These are phyloP conservation scores for Apantesis nais DNA, from an alignment of 2,888 invertebrate genomes.

Conservation along the genomic window DNA sequence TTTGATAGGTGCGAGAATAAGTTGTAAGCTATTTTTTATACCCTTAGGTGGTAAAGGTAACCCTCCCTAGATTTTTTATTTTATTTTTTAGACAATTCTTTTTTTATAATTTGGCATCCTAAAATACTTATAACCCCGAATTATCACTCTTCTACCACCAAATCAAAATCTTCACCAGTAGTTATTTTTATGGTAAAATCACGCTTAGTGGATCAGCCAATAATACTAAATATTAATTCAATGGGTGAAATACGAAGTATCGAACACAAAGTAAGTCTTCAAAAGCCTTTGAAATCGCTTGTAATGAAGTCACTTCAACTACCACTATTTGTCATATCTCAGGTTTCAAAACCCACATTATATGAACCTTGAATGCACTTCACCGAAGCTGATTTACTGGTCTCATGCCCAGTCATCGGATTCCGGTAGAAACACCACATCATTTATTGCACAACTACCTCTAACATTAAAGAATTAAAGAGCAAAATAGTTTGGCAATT, in stretches of 20 bases:
- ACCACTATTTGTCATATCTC: not conserved
- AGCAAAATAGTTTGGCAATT: conserved; percentile 22
- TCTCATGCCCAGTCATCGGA: conserved; percentile 32
- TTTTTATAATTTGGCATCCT: too few species aligned
- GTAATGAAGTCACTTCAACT: not conserved
- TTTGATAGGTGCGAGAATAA: too few species aligned
- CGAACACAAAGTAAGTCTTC: not conserved
- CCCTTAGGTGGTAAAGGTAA: too few species aligned
- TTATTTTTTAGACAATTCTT: too few species aligned
- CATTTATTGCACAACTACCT: conserved; percentile 15
- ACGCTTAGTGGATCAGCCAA: too few species aligned
- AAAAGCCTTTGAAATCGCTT: not conserved
- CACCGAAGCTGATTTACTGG: conserved; percentile 19
- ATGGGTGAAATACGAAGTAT: not conserved
- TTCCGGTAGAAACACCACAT: conserved; percentile 20
- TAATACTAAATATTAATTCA: too few species aligned
- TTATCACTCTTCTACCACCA: too few species aligned
- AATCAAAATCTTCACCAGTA: too few species aligned
- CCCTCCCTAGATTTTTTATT: too few species aligned
- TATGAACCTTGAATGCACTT: conserved; percentile 1
- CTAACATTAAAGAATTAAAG: conserved; percentile 17
- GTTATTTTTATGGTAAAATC: too few species aligned
- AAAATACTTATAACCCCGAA: too few species aligned
- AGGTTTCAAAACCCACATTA: not conserved
- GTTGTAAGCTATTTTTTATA: too few species aligned